Conservation (phyloP, 1,140 invertebrate genomes). For the Tetramorium parvispinum region DNA sequence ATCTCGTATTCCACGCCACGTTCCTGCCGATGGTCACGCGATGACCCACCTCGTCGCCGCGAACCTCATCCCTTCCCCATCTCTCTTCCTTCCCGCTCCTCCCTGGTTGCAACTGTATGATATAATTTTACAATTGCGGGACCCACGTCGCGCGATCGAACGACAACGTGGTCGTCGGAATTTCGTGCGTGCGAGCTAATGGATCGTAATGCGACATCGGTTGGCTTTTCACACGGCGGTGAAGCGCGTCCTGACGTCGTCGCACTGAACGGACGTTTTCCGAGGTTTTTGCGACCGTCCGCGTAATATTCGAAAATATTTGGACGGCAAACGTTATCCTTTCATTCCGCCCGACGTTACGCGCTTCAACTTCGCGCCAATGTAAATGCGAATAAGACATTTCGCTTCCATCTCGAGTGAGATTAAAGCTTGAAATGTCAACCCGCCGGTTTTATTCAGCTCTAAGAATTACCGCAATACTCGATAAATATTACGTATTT, state of each 20-base stretch:
- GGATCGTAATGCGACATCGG: neutral
- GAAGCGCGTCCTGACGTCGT: neutral
- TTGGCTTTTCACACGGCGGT: neutral
- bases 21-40: constrained; percentile 40
- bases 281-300: neutral
- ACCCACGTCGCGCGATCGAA: neutral
- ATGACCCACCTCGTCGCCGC: constrained; percentile 29
- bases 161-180: neutral
- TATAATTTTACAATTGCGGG: constrained; percentile 21
- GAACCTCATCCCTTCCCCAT: neutral
- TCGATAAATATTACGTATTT: constrained; percentile 3
- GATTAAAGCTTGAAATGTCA: constrained; percentile 10
- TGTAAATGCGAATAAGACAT: neutral
- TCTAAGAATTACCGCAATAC: neutral
- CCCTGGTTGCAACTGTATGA: neutral
- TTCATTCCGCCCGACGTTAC: neutral
- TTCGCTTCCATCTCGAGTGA: neutral
- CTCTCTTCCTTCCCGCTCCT: no score
- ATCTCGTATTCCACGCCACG: constrained; percentile 58
- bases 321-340: constrained; percentile 52
- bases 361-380: neutral
- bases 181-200: neutral
- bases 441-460: neutral
- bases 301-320: constrained; percentile 42
- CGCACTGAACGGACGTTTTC: neutral